Evolutionary conservation across 2,797 vertebrate species (phyloP), one percentile per base, ranked within the genome.

Genomic region (Arnoldichthys spilopterus): DNA sequence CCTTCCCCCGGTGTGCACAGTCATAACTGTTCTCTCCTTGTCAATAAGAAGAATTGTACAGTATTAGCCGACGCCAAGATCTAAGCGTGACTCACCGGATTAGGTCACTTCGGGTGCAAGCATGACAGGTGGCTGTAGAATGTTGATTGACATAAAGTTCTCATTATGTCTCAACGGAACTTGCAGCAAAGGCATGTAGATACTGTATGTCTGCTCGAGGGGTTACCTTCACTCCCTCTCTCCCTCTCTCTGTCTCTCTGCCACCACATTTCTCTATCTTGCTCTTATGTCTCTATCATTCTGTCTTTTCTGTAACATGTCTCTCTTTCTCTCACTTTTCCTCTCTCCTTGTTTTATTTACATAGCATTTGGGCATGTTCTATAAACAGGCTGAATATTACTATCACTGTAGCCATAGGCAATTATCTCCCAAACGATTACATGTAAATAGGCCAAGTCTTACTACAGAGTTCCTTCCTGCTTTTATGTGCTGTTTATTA

Each of bases 401-500:
- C 37, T 54, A 15, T 64, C 32, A 54, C 9, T 34, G 6, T 49
- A 20, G 7, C 37, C 51, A 58, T 26, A 34, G 67, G 40, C 28
- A 22, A 61, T 28, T 30, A 59, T 9, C 4, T 51, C 51, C 63
- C 16, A 40, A n/a, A 59, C 18, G 22, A 53, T 68, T 59, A 30
- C 16, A 20, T 0, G 18, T 58, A 79, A 63, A 73, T 62, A 58
- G 9, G 45, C 24, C 22, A 47, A 8, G 26, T 67, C n/a, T 3
- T 16, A 53, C 26, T 63, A 20, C 32, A 28, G 32, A 7, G 5
- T 1, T 59, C 1, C 40, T 74, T 68, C 18, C 11, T 45, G 43
- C 43, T 12, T 45, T 45, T 11, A 59, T 74, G 37, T 61, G 71
- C n/a, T 24, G 13, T 30, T 67, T 53, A 74, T 74, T 79, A 68